Conservation (phyloP, 2,797 vertebrate genomes). For the Sebastes glaucus region DNA sequence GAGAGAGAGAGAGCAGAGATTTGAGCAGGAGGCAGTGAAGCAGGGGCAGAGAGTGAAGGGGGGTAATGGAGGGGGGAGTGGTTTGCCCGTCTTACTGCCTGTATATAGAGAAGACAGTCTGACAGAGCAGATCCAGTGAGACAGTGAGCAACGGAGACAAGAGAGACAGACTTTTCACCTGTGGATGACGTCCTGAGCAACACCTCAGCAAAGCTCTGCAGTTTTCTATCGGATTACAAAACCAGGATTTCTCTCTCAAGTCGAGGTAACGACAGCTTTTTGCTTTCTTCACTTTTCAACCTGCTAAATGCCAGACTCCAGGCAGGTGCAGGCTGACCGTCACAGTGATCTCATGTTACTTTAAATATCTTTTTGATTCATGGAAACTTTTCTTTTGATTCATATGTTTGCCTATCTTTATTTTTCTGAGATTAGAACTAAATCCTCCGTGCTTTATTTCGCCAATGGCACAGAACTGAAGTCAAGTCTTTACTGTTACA, state of each 20-base stretch:
- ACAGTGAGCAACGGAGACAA: constrained; percentile 39
- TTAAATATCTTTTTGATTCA: constrained; percentile 7
- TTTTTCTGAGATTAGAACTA: background rate
- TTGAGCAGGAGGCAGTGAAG: constrained; percentile 37
- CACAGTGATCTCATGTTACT: constrained; percentile 36
- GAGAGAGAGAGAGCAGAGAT: constrained; percentile 8
- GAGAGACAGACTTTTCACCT: constrained; percentile 54
- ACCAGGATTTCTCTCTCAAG: constrained; percentile 41
- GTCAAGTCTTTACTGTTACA: background rate
- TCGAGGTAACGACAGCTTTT: constrained; percentile 69
- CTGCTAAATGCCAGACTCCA: background rate
- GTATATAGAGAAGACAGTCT: constrained; percentile 77
- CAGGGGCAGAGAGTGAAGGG: constrained; percentile 42
- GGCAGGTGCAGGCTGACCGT: constrained; percentile 68
- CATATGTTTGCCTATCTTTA: background rate
- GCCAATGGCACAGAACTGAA: background rate
- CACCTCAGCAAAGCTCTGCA: background rate
- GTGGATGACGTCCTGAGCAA: constrained; percentile 44
- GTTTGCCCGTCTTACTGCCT: constrained; percentile 64
- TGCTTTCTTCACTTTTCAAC: background rate
- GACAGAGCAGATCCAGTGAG: constrained; percentile 61
- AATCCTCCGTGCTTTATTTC: background rate
- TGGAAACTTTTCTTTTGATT: background rate
- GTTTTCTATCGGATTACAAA: constrained; percentile 71
- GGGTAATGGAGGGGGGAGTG: constrained; percentile 54